phyloP scores from a whole-genome alignment of 2,888 invertebrate genomes.

The Drosophila mimica region DNA sequence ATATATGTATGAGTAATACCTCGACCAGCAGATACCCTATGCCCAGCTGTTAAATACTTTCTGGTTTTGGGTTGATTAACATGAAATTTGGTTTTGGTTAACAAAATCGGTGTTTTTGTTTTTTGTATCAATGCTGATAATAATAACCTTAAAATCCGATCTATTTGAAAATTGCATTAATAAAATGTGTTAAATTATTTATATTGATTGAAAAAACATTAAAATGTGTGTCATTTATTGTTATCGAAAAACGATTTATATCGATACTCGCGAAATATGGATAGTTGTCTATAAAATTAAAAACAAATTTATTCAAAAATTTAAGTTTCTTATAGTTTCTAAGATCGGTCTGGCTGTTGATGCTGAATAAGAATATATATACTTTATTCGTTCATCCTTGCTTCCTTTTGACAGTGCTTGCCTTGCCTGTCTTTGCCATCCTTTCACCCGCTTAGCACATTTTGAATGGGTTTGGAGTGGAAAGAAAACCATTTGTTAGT shows the following conservation, averaged over 20 bases:
- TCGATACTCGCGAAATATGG: background rate
- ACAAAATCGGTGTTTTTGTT: too few species aligned
- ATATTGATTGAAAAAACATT: background rate
- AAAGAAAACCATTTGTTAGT: background rate
- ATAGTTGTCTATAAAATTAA: background rate
- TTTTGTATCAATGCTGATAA: too few species aligned
- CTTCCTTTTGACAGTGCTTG: too few species aligned
- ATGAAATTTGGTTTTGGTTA: background rate
- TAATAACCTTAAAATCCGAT: too few species aligned
- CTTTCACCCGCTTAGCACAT: too few species aligned
- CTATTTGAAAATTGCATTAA: too few species aligned
- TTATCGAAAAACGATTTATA: background rate
- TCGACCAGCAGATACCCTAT: background rate
- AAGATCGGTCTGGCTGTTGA: background rate
- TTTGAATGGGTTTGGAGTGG: background rate
- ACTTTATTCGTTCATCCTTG: background rate
- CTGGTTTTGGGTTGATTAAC: background rate
- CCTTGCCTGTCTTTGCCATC: too few species aligned
- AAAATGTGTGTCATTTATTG: background rate
- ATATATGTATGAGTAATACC: background rate
- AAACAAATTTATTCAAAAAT: background rate
- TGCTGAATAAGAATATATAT: too few species aligned
- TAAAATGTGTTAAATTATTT: background rate
- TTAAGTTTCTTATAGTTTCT: fast-evolving
- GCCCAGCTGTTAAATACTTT: background rate